Conservation (phyloP, 1,140 invertebrate genomes). For the Drusus annulatus region DNA sequence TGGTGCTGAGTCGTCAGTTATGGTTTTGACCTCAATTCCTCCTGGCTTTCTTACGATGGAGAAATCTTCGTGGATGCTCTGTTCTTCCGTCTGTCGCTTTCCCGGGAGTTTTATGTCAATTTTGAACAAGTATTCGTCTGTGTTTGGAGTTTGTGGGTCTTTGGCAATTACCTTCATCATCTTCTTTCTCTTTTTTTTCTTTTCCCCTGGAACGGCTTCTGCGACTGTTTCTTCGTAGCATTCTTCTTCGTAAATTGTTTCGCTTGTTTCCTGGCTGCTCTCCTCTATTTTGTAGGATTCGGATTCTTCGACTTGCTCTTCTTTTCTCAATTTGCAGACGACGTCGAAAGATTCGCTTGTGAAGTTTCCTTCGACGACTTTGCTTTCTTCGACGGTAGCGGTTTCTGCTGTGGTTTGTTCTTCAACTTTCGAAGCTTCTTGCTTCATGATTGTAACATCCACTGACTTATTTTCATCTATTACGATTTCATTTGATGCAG, state of each 20-base stretch:
- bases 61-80: conserved; percentile 61
- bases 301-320: not conserved
- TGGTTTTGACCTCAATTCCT: conserved; percentile 49
- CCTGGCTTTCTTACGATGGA: conserved; percentile 65
- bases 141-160: conserved; percentile 63
- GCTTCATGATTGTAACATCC: not conserved
- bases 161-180: conserved; percentile 42
- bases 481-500: too few species aligned
- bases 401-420: not conserved
- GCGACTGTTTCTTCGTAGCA: not conserved
- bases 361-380: conserved; percentile 10
- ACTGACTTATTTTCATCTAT: too few species aligned
- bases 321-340: conserved; percentile 13
- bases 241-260: conserved; percentile 2
- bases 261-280: conserved; percentile 12
- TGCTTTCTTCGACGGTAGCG: not conserved
- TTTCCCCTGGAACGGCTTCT: not conserved
- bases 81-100: conserved; percentile 46
- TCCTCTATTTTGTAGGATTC: not conserved
- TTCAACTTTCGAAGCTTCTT: not conserved
- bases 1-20: conserved; percentile 17
- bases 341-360: not conserved
- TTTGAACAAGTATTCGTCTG: conserved; percentile 68
- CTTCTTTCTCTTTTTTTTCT: conserved; percentile 37
- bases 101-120: conserved; percentile 61